A percentile compares a stretch with the other conserved stretches of the same genome.
Evolutionary conservation across 1,140 invertebrate species (phyloP).

Genomic region (Pomacea maculata): DNA sequence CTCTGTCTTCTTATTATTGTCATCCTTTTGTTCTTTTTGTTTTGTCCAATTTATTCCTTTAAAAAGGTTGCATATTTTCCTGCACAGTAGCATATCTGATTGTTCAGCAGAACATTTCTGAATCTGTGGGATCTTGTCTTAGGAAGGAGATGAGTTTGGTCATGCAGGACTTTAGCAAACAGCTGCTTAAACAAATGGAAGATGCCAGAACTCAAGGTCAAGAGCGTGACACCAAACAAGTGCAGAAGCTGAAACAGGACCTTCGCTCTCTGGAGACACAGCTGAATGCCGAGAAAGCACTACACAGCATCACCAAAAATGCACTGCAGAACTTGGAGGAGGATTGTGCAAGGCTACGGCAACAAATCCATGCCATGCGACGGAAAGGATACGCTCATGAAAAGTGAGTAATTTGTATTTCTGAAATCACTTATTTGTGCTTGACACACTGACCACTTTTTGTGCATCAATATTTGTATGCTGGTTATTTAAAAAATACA

Average conservation of each 20-base stretch:
- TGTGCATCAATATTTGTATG: background rate
- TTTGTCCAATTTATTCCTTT: no score
- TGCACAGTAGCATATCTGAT: no score
- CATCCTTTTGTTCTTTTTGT: no score
- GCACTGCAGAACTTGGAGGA: constrained; percentile 55
- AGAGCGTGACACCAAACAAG: constrained; percentile 30
- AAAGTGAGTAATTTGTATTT: constrained; percentile 33
- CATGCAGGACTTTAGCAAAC: constrained; percentile 53
- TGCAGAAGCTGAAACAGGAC: constrained; percentile 38
- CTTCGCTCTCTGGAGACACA: constrained; percentile 45
- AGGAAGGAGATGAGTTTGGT: constrained; percentile 59
- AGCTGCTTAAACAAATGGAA: constrained; percentile 49
- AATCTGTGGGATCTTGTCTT: background rate
- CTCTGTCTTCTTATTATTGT: no score
- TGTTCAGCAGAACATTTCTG: no score
- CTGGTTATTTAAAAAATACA: background rate
- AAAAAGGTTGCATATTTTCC: no score
- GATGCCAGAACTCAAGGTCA: constrained; percentile 24
- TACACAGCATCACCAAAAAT: constrained; percentile 55
- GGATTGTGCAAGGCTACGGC: constrained; percentile 50
- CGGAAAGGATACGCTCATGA: constrained; percentile 36
- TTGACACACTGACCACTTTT: background rate
- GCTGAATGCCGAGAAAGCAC: constrained; percentile 53
- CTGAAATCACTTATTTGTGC: background rate
- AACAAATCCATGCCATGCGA: constrained; percentile 42